phyloP scores from a whole-genome alignment of 2,113 vertebrate genomes.

The Albula goreensis region DNA sequence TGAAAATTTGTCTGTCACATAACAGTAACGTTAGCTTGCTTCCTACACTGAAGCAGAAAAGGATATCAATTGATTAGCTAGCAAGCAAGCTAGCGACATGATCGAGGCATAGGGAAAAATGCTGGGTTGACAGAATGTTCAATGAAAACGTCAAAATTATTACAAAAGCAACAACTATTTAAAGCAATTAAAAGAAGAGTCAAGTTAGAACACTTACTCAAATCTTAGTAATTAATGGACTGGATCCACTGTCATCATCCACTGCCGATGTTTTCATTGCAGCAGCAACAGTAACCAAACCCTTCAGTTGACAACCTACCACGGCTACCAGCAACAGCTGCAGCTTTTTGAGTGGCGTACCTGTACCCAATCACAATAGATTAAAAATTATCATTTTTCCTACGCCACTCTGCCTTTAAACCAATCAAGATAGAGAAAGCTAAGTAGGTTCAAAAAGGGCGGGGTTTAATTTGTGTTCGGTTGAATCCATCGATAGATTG shows the following conservation, averaged over 20 bases:
- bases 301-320: slow-evolving; percentile 62
- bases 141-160: neutral
- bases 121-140: neutral
- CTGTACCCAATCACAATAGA: slow-evolving; percentile 48
- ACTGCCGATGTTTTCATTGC: slow-evolving; percentile 62
- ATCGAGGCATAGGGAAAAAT: neutral
- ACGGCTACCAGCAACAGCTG: slow-evolving; percentile 59
- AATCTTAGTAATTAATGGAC: slow-evolving; percentile 41
- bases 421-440: slow-evolving; percentile 51
- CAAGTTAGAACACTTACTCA: slow-evolving; percentile 53
- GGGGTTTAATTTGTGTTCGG: slow-evolving; percentile 52
- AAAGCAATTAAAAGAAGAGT: slow-evolving; percentile 36
- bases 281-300: slow-evolving; percentile 65
- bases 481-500: slow-evolving; percentile 24
- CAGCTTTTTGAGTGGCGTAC: slow-evolving; percentile 52
- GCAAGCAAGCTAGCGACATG: slow-evolving; percentile 1
- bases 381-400: neutral
- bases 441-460: slow-evolving; percentile 21
- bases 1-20: slow-evolving; percentile 4
- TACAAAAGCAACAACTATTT: neutral
- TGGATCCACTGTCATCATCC: slow-evolving; percentile 58
- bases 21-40: slow-evolving; percentile 10
- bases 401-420: slow-evolving; percentile 38
- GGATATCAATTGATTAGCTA: slow-evolving; percentile 18
- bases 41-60: neutral